phyloP scores from a whole-genome alignment of 2,888 invertebrate species.

The Diarsia dahlii region DNA sequence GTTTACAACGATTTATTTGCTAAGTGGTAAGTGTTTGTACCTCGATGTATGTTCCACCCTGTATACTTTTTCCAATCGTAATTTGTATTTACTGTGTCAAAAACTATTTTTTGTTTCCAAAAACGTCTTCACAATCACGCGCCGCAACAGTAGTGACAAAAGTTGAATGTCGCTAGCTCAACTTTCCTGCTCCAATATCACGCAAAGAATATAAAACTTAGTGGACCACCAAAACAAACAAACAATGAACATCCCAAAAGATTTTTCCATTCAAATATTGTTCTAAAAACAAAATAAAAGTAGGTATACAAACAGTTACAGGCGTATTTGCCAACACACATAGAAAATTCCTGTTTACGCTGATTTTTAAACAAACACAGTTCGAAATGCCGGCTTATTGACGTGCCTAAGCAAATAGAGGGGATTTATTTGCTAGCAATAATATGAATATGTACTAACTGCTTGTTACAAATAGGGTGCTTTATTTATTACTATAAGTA shows the following conservation, averaged over 20 bases:
- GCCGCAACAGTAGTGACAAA: no score
- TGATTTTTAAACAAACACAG: slow-evolving; percentile 79
- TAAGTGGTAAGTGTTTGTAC: no score
- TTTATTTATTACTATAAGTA: slow-evolving; percentile 37
- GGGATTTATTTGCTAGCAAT: slow-evolving; percentile 76
- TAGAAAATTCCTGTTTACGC: slow-evolving; percentile 69
- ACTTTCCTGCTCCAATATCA: neutral
- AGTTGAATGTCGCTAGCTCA: neutral
- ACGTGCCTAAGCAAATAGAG: slow-evolving; percentile 79
- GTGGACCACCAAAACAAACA: slow-evolving; percentile 25
- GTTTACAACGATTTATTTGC: no score
- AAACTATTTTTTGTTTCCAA: neutral
- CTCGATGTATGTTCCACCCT: neutral
- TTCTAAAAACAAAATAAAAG: slow-evolving; percentile 62
- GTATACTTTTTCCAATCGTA: neutral
- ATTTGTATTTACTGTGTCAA: neutral
- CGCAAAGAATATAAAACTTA: slow-evolving; percentile 5
- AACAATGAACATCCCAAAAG: slow-evolving; percentile 39
- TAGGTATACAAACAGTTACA: slow-evolving; percentile 53
- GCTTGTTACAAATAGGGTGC: slow-evolving; percentile 68
- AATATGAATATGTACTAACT: slow-evolving; percentile 65
- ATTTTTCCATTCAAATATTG: slow-evolving; percentile 48
- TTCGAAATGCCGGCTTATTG: slow-evolving; percentile 75
- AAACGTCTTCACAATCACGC: neutral
- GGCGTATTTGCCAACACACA: slow-evolving; percentile 69